A percentile compares a stretch with the other conserved stretches of the same genome.
Evolutionary conservation across 2,888 invertebrate genomes (phyloP).

Genomic region (Nomada ferruginata): DNA sequence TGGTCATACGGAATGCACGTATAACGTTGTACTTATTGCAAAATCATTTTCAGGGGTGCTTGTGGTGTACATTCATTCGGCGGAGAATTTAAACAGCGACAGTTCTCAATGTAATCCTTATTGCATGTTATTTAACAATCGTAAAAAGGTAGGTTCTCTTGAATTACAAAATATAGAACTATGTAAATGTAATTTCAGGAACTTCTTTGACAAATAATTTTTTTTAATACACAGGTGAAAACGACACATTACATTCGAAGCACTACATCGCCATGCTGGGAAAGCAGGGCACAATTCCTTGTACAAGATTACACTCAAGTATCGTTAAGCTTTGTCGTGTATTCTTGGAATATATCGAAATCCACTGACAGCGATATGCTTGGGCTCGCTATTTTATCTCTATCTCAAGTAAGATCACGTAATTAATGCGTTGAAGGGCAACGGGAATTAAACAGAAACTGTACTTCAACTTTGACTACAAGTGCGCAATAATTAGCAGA

Average conservation of each 20-base stretch:
- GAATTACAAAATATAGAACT: background rate
- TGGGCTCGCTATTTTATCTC: slow-evolving; percentile 84
- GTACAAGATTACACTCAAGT: slow-evolving; percentile 85
- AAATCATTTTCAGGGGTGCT: slow-evolving; percentile 83
- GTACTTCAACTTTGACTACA: background rate
- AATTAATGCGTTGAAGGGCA: background rate
- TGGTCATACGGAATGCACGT: background rate
- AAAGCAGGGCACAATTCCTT: slow-evolving; percentile 85
- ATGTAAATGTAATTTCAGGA: background rate
- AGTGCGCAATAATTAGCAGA: too few species aligned
- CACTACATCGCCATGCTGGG: slow-evolving; percentile 85
- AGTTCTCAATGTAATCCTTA: slow-evolving; percentile 85
- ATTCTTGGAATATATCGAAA: slow-evolving; percentile 85
- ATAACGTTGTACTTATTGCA: background rate
- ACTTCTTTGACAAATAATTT: background rate
- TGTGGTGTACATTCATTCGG: slow-evolving; percentile 85
- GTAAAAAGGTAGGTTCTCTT: slow-evolving; percentile 83
- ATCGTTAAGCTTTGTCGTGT: slow-evolving; percentile 85
- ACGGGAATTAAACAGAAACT: background rate
- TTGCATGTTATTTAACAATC: slow-evolving; percentile 85
- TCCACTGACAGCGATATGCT: slow-evolving; percentile 85
- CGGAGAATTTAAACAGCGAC: slow-evolving; percentile 84
- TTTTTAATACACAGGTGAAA: slow-evolving; percentile 82
- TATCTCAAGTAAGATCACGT: slow-evolving; percentile 81
- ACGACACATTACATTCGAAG: slow-evolving; percentile 85